phyloP scores from a whole-genome alignment of 1,140 invertebrate species.

The Hestina assimilis region DNA sequence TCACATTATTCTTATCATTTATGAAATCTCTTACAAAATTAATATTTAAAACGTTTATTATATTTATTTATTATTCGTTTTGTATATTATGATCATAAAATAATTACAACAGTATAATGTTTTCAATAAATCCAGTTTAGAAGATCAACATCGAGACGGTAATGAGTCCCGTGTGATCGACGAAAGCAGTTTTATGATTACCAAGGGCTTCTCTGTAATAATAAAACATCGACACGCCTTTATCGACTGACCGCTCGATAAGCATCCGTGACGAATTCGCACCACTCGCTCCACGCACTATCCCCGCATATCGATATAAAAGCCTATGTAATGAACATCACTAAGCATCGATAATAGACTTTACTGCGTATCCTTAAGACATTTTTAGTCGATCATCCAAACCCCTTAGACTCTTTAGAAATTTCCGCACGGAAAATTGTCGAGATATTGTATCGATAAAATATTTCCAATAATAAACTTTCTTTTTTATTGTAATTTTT shows the following conservation, averaged over 20 bases:
- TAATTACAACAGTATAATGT: neutral
- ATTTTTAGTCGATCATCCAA: neutral
- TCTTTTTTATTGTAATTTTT: constrained; percentile 45
- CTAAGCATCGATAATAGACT: constrained; percentile 11
- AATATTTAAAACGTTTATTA: no score
- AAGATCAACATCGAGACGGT: constrained; percentile 44
- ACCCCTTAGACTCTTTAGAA: constrained; percentile 19
- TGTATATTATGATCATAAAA: neutral
- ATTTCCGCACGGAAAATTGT: constrained; percentile 41
- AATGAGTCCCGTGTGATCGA: constrained; percentile 54
- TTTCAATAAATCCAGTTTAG: constrained; percentile 25
- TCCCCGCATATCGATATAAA: constrained; percentile 39
- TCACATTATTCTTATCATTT: no score
- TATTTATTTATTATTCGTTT: no score
- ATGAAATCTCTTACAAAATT: no score
- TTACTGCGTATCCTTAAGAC: constrained; percentile 1
- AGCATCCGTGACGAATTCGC: constrained; percentile 76
- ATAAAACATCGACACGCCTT: constrained; percentile 74
- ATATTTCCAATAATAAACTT: constrained; percentile 70
- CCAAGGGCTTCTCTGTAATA: constrained; percentile 59
- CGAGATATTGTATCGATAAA: constrained; percentile 69
- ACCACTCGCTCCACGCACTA: constrained; percentile 28
- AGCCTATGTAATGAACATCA: constrained; percentile 8
- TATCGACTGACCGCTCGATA: constrained; percentile 72
- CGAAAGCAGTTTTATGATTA: constrained; percentile 62